Evolutionary conservation across 1,140 invertebrate genomes (phyloP), one percentile per base, ranked within the genome.

Genomic region (Solenopsis fugax): DNA sequence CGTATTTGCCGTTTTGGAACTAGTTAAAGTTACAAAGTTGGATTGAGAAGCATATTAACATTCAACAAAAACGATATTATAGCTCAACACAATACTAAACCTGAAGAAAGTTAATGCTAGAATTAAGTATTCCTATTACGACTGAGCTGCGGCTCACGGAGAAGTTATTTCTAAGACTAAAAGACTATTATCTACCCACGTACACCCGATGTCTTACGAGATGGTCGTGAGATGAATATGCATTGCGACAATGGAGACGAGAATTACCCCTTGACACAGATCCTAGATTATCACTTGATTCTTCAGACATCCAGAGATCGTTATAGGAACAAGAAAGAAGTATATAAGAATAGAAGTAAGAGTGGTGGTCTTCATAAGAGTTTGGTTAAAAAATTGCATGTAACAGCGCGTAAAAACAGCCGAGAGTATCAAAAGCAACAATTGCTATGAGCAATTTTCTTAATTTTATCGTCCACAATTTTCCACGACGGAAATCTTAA

Each of bases 161-260:
- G 7, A 54, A 71, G 2, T 69, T 56, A 50, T 56, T 56, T 29
- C 10, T 21, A 56, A 81, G 9, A 45, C 21, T 29, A 13, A 56
- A 45, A 81, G 58, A 50, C 41, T 78, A 72, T 71, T 41, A 72
- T 41, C 5, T n/a, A 34, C 21, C 16, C 18, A 13, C 24, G 24
- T 34, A 50, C 16, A 48, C 24, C 58, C 41, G 58, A 78, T 81
- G 48, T 29, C 65, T 81, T 41, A 45, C 78, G 48, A 71, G 50
- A 54, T 37, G 65, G 16, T 80, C 76, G 60, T 60, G 80, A 60
- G 50, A 82, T 82, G 80, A 82, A 82, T 82, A 82, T 82, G 67
- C 80, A 82, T 73, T 58, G 37, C 24, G 54, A 58, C 37, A 56
- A 73, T 60, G n/a, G 52, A 60, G 80, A 48, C 12, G 52, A 82